Evolutionary conservation across 2,888 invertebrate genomes (phyloP).

Genomic region (Troilus luridus): DNA sequence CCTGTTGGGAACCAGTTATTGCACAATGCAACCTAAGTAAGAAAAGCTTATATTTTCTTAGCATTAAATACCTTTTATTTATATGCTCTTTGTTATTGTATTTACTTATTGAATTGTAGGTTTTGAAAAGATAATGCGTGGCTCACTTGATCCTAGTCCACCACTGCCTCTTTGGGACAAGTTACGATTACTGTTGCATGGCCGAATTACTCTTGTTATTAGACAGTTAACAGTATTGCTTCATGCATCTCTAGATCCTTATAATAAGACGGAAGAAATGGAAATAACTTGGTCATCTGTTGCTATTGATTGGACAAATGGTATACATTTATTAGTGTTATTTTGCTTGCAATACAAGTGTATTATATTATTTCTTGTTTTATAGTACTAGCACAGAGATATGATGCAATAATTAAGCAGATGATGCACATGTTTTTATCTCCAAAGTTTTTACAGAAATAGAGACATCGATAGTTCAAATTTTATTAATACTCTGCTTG

Average conservation of each 20-base stretch:
- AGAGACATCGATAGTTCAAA: background rate
- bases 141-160: constrained; percentile 93
- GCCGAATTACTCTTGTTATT: constrained; percentile 89
- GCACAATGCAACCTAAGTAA: constrained; percentile 87
- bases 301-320: constrained; percentile 96
- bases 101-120: constrained; percentile 69
- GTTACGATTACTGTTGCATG: constrained; percentile 91
- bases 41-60: constrained; percentile 64
- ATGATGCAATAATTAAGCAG: background rate
- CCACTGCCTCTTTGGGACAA: constrained; percentile 98
- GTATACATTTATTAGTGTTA: constrained; percentile 68
- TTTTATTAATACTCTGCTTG: background rate
- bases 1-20: constrained; percentile 98
- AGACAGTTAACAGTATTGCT: constrained; percentile 90
- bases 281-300: constrained; percentile 96
- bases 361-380: background rate
- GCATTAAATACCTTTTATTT: background rate
- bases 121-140: constrained; percentile 89
- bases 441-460: background rate
- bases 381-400: background rate
- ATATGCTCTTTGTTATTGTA: background rate
- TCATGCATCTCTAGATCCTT: constrained; percentile 97
- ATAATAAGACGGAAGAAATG: constrained; percentile 99
- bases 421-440: background rate
- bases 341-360: background rate